Conservation (phyloP, 2,113 vertebrate species). For the Steatornis caripensis region DNA sequence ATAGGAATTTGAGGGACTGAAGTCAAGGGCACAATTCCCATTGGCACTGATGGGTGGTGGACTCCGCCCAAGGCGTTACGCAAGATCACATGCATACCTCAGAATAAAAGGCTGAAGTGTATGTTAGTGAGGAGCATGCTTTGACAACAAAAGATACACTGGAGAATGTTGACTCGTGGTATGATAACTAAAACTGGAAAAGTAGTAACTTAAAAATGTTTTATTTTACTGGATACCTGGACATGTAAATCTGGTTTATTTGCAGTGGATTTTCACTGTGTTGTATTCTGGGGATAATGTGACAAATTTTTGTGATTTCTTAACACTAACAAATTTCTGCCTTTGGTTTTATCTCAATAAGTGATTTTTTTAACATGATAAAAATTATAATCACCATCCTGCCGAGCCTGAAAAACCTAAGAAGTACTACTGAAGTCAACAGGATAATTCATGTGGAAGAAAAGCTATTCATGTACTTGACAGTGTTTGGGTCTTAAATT, state of each 20-base stretch:
- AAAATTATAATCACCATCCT: neutral
- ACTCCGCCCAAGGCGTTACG: fast-evolving
- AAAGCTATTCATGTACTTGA: neutral
- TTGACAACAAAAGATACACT: neutral
- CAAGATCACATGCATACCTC: neutral
- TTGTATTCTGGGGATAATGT: neutral
- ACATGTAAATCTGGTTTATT: neutral
- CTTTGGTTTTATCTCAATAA: neutral
- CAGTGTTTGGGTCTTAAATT: neutral
- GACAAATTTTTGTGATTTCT: neutral
- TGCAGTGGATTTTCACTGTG: neutral
- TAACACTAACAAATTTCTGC: neutral
- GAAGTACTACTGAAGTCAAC: neutral
- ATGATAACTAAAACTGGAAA: neutral
- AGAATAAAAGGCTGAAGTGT: neutral
- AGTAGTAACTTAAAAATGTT: neutral
- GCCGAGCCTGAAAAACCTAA: neutral
- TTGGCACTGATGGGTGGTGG: neutral
- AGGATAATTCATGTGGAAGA: neutral
- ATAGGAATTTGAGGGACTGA: neutral
- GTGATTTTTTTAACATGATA: neutral
- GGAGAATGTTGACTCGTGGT: neutral
- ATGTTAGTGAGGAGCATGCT: neutral
- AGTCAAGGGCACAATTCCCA: neutral
- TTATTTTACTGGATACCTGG: neutral